phyloP scores from a whole-genome alignment of 2,797 vertebrate species.

The Aeoliscus strigatus region DNA sequence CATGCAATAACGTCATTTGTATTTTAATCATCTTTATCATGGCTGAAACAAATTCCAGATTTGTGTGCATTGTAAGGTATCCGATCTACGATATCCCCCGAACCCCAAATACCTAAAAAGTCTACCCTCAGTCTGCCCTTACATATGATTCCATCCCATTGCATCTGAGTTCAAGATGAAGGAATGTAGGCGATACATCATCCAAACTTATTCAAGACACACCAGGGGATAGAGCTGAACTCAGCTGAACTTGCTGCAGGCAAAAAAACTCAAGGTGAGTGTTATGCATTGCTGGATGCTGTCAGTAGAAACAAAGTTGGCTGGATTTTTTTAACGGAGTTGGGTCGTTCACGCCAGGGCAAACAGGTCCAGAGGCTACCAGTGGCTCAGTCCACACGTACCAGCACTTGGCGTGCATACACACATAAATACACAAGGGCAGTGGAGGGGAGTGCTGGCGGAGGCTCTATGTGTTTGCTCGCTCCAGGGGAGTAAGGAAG shows the following conservation, averaged over 20 bases:
- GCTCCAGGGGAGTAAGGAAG: slow-evolving; percentile 61
- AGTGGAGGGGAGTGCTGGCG: slow-evolving; percentile 52
- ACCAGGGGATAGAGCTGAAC: slow-evolving; percentile 17
- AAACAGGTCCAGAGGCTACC: slow-evolving; percentile 52
- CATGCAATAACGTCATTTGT: slow-evolving; percentile 56
- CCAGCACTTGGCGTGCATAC: slow-evolving; percentile 20
- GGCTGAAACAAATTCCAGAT: slow-evolving; percentile 25
- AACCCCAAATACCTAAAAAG: too few relatives aligned
- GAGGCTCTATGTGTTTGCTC: slow-evolving; percentile 64
- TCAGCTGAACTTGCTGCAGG: slow-evolving; percentile 34
- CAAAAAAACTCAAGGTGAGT: slow-evolving; percentile 24
- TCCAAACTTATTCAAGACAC: slow-evolving; percentile 35
- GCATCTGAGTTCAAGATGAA: slow-evolving; percentile 26
- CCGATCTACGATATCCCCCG: too few relatives aligned
- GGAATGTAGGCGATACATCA: slow-evolving; percentile 51
- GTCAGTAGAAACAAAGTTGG: slow-evolving; percentile 43
- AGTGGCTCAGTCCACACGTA: slow-evolving; percentile 49
- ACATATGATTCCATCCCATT: slow-evolving; percentile 16
- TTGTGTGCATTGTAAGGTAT: slow-evolving; percentile 15
- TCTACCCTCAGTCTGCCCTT: slow-evolving; percentile 20
- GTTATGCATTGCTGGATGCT: slow-evolving; percentile 28
- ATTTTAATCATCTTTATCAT: slow-evolving; percentile 62
- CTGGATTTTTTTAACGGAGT: too few relatives aligned
- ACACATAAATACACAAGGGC: slow-evolving; percentile 25
- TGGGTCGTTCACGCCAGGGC: slow-evolving; percentile 39